Conservation (phyloP, 2,797 vertebrate species). For the Ciconia nigra region DNA sequence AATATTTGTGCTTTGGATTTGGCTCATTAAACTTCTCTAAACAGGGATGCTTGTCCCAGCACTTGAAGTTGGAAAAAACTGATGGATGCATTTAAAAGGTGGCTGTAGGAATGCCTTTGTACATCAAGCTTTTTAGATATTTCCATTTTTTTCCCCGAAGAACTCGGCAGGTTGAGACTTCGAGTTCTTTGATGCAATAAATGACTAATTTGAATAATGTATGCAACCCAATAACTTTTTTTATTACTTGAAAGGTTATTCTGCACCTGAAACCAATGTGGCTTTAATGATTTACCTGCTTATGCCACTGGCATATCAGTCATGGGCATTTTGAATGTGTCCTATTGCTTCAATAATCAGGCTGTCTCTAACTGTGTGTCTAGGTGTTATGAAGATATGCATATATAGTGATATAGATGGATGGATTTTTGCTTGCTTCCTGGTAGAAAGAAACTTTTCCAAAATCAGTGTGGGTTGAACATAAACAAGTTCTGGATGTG, state of each 20-base stretch:
- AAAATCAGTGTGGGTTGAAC: neutral
- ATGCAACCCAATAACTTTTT: neutral
- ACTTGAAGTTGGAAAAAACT: neutral
- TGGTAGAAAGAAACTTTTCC: neutral
- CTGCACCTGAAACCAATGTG: neutral
- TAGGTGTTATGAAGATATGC: neutral
- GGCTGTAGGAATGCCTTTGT: neutral
- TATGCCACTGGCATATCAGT: neutral
- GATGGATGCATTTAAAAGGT: neutral
- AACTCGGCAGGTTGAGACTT: accelerated
- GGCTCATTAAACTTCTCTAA: neutral
- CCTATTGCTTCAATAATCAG: neutral
- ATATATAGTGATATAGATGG: neutral
- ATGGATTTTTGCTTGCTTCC: neutral
- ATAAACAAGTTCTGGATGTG: accelerated
- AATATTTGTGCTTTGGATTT: neutral
- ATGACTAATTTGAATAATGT: neutral
- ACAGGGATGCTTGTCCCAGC: neutral
- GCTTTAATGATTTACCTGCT: neutral
- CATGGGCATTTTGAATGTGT: neutral
- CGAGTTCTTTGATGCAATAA: accelerated
- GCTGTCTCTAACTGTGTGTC: neutral
- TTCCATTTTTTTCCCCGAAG: neutral
- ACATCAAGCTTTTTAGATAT: neutral
- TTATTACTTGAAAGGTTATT: neutral